These are phyloP conservation scores for Charina bottae DNA, from an alignment of 2,113 vertebrate species.

Conservation along the genomic window DNA sequence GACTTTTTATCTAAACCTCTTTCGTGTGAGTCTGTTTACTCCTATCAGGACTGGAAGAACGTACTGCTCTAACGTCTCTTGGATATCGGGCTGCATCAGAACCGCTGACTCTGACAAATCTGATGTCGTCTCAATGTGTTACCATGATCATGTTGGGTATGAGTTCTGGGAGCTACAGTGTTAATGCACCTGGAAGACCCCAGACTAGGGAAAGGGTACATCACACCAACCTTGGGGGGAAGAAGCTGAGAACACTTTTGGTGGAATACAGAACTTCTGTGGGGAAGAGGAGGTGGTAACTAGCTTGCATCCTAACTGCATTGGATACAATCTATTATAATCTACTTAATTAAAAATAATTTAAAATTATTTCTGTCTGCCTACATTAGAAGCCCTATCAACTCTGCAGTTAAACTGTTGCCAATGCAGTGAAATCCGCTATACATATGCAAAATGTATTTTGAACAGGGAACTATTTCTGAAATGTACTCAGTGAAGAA, in stretches of 20 bases:
- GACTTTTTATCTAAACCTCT: no score
- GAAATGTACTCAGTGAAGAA: background rate
- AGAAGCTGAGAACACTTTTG: background rate
- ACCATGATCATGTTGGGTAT: no score
- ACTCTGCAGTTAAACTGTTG: background rate
- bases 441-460: background rate
- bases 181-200: background rate
- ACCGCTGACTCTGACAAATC: no score
- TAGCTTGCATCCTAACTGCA: background rate
- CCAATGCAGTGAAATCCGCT: background rate
- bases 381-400: background rate
- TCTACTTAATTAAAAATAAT: background rate
- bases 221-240: no score
- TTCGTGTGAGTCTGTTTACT: no score
- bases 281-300: background rate
- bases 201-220: no score
- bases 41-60: no score
- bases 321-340: background rate
- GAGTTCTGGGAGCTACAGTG: background rate
- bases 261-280: background rate
- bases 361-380: background rate
- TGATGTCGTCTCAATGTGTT: background rate
- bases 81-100: no score
- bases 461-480: background rate
- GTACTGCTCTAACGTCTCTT: no score